Evolutionary conservation across 2,888 invertebrate species (phyloP).

Genomic region (Drosophila robusta): DNA sequence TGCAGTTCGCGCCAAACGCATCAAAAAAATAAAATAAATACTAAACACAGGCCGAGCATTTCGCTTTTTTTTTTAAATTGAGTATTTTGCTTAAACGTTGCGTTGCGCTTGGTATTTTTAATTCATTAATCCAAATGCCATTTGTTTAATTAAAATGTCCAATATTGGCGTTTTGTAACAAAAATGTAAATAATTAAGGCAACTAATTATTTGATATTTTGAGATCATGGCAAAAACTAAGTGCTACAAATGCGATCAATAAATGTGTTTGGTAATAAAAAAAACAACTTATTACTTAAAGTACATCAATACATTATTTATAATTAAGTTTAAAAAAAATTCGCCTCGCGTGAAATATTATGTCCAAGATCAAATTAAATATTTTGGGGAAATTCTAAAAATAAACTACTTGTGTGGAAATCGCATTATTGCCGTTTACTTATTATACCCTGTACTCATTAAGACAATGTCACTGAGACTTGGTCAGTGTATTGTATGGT

Average conservation of each 20-base stretch:
- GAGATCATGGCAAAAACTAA: slow-evolving; percentile 15
- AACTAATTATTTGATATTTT: slow-evolving; percentile 17
- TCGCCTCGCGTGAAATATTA: too few species aligned
- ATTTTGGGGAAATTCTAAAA: too few species aligned
- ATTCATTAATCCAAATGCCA: slow-evolving; percentile 71
- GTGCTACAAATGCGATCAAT: slow-evolving; percentile 2
- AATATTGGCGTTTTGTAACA: slow-evolving; percentile 50
- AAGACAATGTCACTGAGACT: too few species aligned
- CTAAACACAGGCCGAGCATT: slow-evolving; percentile 33
- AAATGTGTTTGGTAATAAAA: not conserved
- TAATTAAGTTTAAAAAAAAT: not conserved
- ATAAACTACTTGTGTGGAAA: too few species aligned
- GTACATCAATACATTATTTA: not conserved
- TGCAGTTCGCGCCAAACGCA: slow-evolving; percentile 66
- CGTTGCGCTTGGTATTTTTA: slow-evolving; percentile 49
- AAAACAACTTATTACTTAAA: not conserved
- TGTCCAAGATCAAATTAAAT: too few species aligned
- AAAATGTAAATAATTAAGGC: slow-evolving; percentile 42
- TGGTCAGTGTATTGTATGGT: too few species aligned
- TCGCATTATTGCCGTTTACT: too few species aligned
- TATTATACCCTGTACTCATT: too few species aligned
- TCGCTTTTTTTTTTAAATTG: slow-evolving; percentile 3
- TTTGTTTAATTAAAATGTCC: slow-evolving; percentile 65
- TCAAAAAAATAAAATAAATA: slow-evolving; percentile 15
- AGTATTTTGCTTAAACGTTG: slow-evolving; percentile 53